These are phyloP conservation scores for Ametastegia equiseti DNA, from an alignment of 2,888 invertebrate genomes.

Conservation along the genomic window DNA sequence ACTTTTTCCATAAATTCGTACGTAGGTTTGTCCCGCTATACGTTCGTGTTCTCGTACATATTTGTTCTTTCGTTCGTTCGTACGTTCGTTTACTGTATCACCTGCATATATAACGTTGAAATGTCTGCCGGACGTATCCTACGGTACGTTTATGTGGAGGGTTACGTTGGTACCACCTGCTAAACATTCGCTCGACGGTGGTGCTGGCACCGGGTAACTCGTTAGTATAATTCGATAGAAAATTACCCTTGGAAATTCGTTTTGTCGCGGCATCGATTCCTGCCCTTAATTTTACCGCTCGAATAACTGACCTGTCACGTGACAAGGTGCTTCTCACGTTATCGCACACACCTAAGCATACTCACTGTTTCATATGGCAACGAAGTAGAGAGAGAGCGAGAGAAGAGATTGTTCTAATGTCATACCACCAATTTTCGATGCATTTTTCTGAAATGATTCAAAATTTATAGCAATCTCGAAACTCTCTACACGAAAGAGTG, in stretches of 20 bases:
- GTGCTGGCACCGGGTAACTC: conserved; percentile 32
- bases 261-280: conserved; percentile 44
- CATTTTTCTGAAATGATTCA: too few species aligned
- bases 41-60: background rate
- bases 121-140: conserved; percentile 9
- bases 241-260: conserved; percentile 46
- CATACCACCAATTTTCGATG: too few species aligned
- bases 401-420: too few species aligned
- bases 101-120: conserved; percentile 58
- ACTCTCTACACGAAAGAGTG: too few species aligned
- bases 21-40: background rate
- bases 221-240: conserved; percentile 46
- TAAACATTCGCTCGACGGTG: conserved; percentile 48
- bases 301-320: conserved; percentile 4
- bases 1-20: background rate
- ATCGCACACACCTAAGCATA: background rate
- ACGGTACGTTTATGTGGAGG: conserved; percentile 49
- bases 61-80: conserved; percentile 23
- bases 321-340: conserved; percentile 3
- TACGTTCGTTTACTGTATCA: conserved; percentile 56
- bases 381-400: too few species aligned
- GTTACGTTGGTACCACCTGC: conserved; percentile 59
- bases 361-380: too few species aligned
- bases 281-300: background rate
- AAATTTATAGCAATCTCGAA: too few species aligned